Evolutionary conservation across 1,140 invertebrate species (phyloP), one percentile per base, ranked within the genome.

Genomic region (Melipona quadrifasciata): DNA sequence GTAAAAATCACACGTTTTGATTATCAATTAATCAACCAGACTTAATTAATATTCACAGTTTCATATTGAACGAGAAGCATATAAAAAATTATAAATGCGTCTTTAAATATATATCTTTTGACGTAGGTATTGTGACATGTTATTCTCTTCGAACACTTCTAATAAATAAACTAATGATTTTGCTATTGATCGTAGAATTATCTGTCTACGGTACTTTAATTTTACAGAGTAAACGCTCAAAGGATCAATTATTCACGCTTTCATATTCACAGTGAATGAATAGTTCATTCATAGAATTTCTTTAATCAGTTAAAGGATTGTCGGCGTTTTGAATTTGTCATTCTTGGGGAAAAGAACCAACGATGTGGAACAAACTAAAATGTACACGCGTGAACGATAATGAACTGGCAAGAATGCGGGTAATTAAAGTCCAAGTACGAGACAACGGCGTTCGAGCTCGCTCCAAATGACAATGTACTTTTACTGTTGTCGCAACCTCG

Each of bases 351-450:
- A 24, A 57, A 61, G n/a, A 5, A n/a, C 11, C 0, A 4, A 61
- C 24, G 58, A 14, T 61, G 19, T 61, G 5, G 21, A n/a, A 47
- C 34, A 8, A 61, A 34, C 19, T 57, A 10, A 47, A 47, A 31
- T 31, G n/a, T 31, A 39, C 11, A 47, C 39, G n/a, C 71, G n/a
- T 47, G 19, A 58, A 65, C 77, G 39, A 47, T 47, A 84, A 84
- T 77, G 76, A 84, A 87, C 47, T 67, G 72, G 65, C 79, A 70
- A 24, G 21, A 75, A 87, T 87, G 87, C 86, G 86, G 82, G 87
- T 87, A 84, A 87, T 88, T 87, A 88, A 87, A 75, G 77, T 86
- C 67, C 77, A 78, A 87, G 82, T 84, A 84, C 82, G 81, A 55
- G 74, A 67, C 55, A 51, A 39, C 34, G 19, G 58, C 71, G 73